phyloP scores from a whole-genome alignment of 2,888 invertebrate genomes.

The Lasioglossum lativentre region DNA sequence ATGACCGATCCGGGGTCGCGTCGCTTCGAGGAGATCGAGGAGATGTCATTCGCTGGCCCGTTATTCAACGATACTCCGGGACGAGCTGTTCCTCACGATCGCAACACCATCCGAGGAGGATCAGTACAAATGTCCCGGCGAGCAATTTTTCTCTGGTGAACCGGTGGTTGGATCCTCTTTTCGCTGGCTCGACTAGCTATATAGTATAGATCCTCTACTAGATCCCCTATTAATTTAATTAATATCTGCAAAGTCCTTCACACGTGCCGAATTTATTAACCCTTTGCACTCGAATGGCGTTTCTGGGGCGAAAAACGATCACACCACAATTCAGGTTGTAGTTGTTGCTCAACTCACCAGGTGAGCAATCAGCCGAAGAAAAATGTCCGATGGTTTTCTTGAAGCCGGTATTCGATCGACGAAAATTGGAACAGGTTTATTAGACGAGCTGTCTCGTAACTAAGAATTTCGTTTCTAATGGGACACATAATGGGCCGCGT shows the following conservation, averaged over 20 bases:
- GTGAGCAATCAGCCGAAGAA: background rate
- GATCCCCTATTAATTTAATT: background rate
- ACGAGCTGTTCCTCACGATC: conserved; percentile 64
- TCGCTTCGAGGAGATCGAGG: conserved; percentile 71
- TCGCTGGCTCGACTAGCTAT: background rate
- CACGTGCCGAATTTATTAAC: too few species aligned
- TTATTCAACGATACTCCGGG: conserved; percentile 61
- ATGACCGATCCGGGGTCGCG: conserved; percentile 70
- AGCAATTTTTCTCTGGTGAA: background rate
- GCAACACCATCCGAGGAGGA: conserved; percentile 64
- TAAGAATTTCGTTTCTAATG: conserved; percentile 54
- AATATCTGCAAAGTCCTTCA: background rate
- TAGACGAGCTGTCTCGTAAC: conserved; percentile 38
- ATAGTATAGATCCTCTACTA: background rate
- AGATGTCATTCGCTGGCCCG: conserved; percentile 74
- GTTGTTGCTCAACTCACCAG: background rate
- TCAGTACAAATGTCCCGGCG: conserved; percentile 41
- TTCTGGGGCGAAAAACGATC: too few species aligned
- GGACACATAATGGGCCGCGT: conserved; percentile 62
- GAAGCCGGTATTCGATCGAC: conserved; percentile 14
- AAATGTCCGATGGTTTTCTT: background rate
- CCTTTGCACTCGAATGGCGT: too few species aligned
- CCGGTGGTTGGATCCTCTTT: background rate
- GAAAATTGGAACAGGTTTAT: conserved; percentile 35
- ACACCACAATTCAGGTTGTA: background rate